These are phyloP conservation scores for Melipona quadrifasciata DNA, from an alignment of 1,140 invertebrate species.

Conservation along the genomic window DNA sequence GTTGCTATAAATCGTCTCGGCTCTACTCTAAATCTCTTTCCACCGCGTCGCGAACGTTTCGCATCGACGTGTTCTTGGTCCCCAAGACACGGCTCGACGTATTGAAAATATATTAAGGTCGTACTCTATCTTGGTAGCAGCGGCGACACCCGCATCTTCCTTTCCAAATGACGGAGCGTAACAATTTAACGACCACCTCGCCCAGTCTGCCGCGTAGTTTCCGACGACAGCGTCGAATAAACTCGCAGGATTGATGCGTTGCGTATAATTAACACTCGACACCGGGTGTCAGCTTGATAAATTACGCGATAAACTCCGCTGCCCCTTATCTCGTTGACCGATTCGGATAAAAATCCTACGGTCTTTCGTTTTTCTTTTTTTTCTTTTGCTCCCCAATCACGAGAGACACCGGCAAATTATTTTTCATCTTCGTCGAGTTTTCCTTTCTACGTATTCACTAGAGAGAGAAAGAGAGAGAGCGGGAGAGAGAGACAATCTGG, in stretches of 20 bases:
- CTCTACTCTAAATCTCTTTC: background rate
- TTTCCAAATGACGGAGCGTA: conserved; percentile 36
- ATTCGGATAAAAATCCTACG: conserved; percentile 10
- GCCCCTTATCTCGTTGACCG: conserved; percentile 29
- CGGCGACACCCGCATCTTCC: background rate
- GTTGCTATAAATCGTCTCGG: background rate
- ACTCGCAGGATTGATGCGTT: conserved; percentile 12
- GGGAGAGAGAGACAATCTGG: background rate
- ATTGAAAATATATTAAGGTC: conserved; percentile 46
- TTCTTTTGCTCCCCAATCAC: background rate
- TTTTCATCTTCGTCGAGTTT: background rate
- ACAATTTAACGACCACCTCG: conserved; percentile 37
- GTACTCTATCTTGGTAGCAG: conserved; percentile 22
- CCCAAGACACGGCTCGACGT: background rate
- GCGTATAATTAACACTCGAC: conserved; percentile 45
- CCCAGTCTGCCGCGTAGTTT: background rate
- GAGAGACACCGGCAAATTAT: conserved; percentile 12
- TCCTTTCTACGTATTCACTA: background rate
- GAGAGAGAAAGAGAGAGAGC: too few species aligned
- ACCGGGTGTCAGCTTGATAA: conserved; percentile 32
- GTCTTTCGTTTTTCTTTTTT: conserved; percentile 1
- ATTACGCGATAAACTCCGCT: conserved; percentile 14
- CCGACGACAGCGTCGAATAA: conserved; percentile 14
- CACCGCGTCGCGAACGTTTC: background rate
- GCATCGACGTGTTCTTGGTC: background rate